Evolutionary conservation across 2,797 vertebrate genomes (phyloP).

Genomic region (Ptychobarbus kaznakovi): DNA sequence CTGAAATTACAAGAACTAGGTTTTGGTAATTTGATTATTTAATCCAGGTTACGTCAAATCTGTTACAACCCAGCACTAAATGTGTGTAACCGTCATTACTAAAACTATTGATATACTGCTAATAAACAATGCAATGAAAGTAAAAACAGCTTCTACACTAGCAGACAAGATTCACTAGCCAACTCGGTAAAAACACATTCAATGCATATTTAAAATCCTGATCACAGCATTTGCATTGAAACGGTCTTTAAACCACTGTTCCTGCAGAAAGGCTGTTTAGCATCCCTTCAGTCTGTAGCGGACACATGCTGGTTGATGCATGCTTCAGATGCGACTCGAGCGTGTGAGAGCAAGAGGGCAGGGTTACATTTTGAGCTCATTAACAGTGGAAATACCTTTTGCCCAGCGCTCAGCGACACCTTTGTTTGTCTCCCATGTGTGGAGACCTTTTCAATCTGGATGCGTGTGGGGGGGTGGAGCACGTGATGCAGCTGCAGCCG

Average conservation of each 20-base stretch:
- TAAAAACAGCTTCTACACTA: neutral
- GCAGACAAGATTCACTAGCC: neutral
- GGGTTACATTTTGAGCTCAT: slow-evolving; percentile 68
- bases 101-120: neutral
- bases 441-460: slow-evolving; percentile 38
- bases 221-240: neutral
- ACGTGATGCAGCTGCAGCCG: neutral
- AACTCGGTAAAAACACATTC: neutral
- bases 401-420: slow-evolving; percentile 73
- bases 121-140: neutral
- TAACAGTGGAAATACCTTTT: slow-evolving; percentile 78
- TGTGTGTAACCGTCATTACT: neutral
- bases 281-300: neutral
- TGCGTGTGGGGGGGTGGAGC: slow-evolving; percentile 63
- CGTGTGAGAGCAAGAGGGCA: slow-evolving; percentile 74
- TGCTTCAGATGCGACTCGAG: neutral
- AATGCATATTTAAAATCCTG: neutral
- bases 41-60: no score
- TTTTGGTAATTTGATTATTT: neutral
- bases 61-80: no score
- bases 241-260: neutral
- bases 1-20: neutral
- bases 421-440: slow-evolving; percentile 58
- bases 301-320: neutral
- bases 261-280: neutral